These are phyloP conservation scores for Strix uralensis DNA, from an alignment of 2,113 vertebrate species.

Conservation along the genomic window DNA sequence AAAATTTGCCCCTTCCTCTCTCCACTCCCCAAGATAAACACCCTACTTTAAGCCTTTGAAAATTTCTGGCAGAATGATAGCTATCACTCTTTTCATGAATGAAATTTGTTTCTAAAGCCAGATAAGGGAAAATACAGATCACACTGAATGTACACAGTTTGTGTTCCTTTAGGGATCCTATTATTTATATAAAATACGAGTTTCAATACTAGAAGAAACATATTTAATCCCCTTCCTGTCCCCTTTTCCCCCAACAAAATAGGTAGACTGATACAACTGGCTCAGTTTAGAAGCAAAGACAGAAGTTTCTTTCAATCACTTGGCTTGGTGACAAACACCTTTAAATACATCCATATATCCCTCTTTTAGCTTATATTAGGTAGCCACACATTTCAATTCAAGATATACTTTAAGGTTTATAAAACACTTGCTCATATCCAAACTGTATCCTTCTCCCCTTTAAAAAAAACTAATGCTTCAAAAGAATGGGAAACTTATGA, in stretches of 20 bases:
- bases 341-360: background rate
- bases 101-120: background rate
- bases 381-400: background rate
- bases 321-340: background rate
- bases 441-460: background rate
- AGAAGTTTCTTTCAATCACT: background rate
- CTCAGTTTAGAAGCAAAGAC: background rate
- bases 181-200: background rate
- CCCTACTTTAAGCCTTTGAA: background rate
- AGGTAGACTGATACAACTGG: background rate
- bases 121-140: background rate
- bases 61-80: background rate
- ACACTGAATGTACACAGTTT: background rate
- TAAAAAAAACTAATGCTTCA: background rate
- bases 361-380: background rate
- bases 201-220: background rate
- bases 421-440: background rate
- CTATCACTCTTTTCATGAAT: background rate
- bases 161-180: background rate
- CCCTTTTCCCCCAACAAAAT: fast-evolving
- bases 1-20: background rate
- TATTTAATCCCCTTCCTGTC: background rate
- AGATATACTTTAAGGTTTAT: background rate
- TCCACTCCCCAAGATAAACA: background rate
- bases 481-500: background rate